Evolutionary conservation across 2,797 vertebrate species (phyloP).

Genomic region (Arctocebus calabarensis): DNA sequence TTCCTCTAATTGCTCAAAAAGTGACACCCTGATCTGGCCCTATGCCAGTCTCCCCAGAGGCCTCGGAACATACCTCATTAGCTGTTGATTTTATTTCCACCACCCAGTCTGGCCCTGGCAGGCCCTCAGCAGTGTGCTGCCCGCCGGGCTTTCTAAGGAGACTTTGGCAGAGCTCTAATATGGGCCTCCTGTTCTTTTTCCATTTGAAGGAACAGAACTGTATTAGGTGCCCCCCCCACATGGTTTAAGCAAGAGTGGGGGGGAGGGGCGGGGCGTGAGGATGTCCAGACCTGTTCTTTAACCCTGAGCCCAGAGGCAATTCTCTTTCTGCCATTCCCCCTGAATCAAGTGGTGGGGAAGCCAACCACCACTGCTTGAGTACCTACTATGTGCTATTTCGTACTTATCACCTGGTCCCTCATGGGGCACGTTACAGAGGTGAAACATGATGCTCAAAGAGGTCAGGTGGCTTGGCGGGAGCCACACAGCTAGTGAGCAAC

Average conservation of each 20-base stretch:
- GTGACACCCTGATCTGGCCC: neutral
- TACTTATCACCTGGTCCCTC: neutral
- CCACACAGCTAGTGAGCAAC: neutral
- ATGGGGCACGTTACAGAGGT: neutral
- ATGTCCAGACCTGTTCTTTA: conserved; percentile 26
- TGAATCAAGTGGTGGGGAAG: neutral
- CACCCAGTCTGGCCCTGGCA: conserved; percentile 87
- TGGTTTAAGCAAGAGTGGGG: conserved; percentile 77
- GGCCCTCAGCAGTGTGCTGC: conserved; percentile 83
- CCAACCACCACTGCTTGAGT: rapidly evolving
- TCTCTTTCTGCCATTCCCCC: neutral
- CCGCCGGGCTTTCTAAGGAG: conserved; percentile 84
- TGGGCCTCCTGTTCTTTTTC: conserved; percentile 87
- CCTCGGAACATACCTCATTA: conserved; percentile 81
- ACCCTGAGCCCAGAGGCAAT: conserved; percentile 52
- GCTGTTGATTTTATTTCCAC: conserved; percentile 87
- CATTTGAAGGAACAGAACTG: conserved; percentile 82
- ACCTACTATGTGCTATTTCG: neutral
- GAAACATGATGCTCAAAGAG: neutral
- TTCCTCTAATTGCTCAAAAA: conserved; percentile 80
- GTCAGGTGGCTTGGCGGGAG: neutral
- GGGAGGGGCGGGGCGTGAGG: no score
- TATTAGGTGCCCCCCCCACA: conserved; percentile 77
- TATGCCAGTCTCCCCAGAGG: neutral
- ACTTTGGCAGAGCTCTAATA: conserved; percentile 85